phyloP scores from a whole-genome alignment of 1,140 invertebrate species.

The Halesus radiatus region DNA sequence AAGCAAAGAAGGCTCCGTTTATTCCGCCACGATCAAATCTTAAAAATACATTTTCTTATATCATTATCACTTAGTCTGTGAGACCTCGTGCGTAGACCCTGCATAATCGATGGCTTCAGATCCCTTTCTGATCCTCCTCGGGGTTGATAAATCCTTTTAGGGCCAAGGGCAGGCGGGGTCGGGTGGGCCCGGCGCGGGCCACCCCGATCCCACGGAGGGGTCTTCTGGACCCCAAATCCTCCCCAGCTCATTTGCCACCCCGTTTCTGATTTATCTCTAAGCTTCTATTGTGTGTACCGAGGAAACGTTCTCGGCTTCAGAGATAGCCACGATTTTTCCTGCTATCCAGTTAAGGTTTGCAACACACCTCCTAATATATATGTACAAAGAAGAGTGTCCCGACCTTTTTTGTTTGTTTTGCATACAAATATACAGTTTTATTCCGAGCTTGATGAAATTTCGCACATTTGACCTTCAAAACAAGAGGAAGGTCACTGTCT shows the following conservation, averaged over 20 bases:
- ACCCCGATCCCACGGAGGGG: not conserved
- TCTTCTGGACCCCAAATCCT: too few relatives aligned
- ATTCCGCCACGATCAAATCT: not conserved
- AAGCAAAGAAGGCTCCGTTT: too few relatives aligned
- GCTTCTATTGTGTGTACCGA: not conserved
- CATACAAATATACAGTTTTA: too few relatives aligned
- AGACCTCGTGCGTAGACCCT: not conserved
- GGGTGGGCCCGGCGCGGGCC: not conserved
- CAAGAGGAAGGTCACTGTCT: too few relatives aligned
- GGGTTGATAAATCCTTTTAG: conserved; percentile 20
- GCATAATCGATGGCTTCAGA: conserved; percentile 24
- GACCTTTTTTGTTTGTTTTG: too few relatives aligned
- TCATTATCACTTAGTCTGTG: conserved; percentile 1
- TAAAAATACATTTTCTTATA: not conserved
- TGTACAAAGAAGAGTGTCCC: too few relatives aligned
- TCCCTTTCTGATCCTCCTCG: conserved; percentile 3
- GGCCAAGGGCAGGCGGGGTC: conserved; percentile 20
- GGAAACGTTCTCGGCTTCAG: not conserved
- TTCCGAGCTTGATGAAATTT: too few relatives aligned
- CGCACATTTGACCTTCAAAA: too few relatives aligned
- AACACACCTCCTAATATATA: too few relatives aligned
- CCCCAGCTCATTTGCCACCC: not conserved
- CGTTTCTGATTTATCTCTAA: conserved; percentile 24
- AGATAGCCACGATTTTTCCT: not conserved
- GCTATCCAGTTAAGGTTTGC: too few relatives aligned